Evolutionary conservation across 1,140 invertebrate genomes (phyloP).

Genomic region (Orius insidiosus): DNA sequence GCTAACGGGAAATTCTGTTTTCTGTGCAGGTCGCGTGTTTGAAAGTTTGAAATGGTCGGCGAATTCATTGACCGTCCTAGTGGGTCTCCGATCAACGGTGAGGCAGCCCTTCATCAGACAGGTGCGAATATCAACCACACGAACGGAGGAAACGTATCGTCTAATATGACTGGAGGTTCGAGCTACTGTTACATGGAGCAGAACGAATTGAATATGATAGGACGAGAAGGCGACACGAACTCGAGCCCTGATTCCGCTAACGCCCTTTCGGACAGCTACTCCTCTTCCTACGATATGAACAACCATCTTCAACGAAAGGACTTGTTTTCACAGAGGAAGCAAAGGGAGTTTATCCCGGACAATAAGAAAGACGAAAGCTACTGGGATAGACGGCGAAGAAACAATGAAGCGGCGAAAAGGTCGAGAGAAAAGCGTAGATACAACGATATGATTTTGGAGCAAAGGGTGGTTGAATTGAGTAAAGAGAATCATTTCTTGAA

Average conservation of each 20-base stretch:
- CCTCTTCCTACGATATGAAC: constrained; percentile 32
- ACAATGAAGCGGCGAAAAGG: constrained; percentile 90
- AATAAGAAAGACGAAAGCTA: constrained; percentile 94
- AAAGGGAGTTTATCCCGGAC: constrained; percentile 90
- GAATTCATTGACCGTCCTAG: constrained; percentile 59
- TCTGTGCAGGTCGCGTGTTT: background rate
- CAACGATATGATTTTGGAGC: constrained; percentile 93
- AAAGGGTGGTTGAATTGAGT: constrained; percentile 79
- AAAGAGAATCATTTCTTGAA: constrained; percentile 88
- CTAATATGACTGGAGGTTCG: constrained; percentile 8
- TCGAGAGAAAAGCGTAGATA: constrained; percentile 87
- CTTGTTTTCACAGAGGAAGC: constrained; percentile 72
- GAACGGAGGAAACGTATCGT: constrained; percentile 13
- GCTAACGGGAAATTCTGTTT: too few relatives aligned
- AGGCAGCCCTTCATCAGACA: constrained; percentile 29
- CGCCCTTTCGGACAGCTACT: constrained; percentile 22
- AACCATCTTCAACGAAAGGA: constrained; percentile 46
- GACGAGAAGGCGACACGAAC: constrained; percentile 19
- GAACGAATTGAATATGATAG: constrained; percentile 22
- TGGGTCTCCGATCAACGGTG: constrained; percentile 45
- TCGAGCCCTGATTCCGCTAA: constrained; percentile 12
- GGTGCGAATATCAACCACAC: constrained; percentile 15
- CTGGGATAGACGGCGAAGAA: constrained; percentile 85
- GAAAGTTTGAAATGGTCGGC: constrained; percentile 52
- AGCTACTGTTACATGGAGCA: constrained; percentile 20